These are phyloP conservation scores for Zoanthus sansibaricus DNA, from an alignment of 92 coral and sea anemone species.

Conservation along the genomic window DNA sequence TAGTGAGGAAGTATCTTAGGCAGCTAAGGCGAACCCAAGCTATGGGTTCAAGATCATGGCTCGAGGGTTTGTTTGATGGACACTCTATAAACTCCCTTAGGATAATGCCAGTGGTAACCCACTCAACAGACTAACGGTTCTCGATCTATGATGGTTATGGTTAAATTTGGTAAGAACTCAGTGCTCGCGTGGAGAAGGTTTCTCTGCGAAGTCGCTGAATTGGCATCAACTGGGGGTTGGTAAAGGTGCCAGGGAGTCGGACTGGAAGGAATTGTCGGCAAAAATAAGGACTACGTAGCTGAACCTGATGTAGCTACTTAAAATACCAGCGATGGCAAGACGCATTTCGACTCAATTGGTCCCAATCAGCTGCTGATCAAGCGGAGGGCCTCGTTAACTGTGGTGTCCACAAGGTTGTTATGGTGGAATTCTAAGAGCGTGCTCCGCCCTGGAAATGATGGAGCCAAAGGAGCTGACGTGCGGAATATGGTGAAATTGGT, in stretches of 20 bases:
- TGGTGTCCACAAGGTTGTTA: neutral
- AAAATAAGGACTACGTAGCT: too few relatives aligned
- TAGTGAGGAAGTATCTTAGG: neutral
- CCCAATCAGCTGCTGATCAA: too few relatives aligned
- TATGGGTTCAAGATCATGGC: neutral
- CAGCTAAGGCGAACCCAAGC: slow-evolving; percentile 42
- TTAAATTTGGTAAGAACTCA: slow-evolving; percentile 10
- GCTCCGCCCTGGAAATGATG: neutral
- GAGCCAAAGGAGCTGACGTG: too few relatives aligned
- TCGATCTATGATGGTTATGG: slow-evolving; percentile 12
- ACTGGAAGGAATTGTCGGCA: too few relatives aligned
- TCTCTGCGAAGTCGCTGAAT: slow-evolving; percentile 15
- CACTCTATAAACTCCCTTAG: neutral
- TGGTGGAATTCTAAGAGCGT: too few relatives aligned
- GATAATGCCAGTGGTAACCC: neutral
- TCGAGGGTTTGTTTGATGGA: neutral
- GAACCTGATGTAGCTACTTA: too few relatives aligned
- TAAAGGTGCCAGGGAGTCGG: neutral
- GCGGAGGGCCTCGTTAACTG: neutral
- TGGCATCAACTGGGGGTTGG: slow-evolving; percentile 23
- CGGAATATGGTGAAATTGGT: neutral
- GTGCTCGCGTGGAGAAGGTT: slow-evolving; percentile 8
- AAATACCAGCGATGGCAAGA: too few relatives aligned
- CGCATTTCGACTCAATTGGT: too few relatives aligned
- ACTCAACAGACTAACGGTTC: slow-evolving; percentile 7